These are phyloP conservation scores for Machaerirhynchus nigripectus DNA, from an alignment of 2,113 vertebrate genomes.

Conservation along the genomic window DNA sequence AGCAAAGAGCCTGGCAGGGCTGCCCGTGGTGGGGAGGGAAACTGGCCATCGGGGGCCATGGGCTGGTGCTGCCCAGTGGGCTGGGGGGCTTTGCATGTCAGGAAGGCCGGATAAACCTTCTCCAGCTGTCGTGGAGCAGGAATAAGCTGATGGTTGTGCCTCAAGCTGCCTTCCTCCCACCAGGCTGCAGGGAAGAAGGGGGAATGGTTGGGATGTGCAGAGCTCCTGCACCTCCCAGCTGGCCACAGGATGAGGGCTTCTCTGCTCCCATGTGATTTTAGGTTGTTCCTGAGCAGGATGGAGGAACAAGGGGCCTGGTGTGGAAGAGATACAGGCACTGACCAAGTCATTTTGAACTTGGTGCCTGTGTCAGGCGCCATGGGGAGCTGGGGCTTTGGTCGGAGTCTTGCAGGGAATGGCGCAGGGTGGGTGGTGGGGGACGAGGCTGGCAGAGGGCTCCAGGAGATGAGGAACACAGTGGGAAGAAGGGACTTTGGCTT, in stretches of 20 bases:
- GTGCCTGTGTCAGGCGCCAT: accelerated
- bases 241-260: background rate
- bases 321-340: background rate
- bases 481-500: background rate
- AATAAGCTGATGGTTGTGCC: background rate
- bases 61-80: background rate
- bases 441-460: accelerated
- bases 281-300: accelerated
- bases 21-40: background rate
- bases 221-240: background rate
- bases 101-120: background rate
- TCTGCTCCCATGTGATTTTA: background rate
- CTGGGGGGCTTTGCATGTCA: background rate
- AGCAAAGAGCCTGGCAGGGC: background rate
- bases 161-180: background rate
- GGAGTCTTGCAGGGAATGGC: background rate
- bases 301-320: background rate
- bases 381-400: background rate
- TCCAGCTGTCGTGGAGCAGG: background rate
- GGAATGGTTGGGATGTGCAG: background rate
- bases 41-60: background rate
- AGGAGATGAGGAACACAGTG: accelerated
- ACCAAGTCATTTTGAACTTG: accelerated
- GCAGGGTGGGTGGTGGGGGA: background rate
- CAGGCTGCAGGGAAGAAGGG: accelerated